phyloP scores from a whole-genome alignment of 2,888 invertebrate species.

The Dryomyza anilis region DNA sequence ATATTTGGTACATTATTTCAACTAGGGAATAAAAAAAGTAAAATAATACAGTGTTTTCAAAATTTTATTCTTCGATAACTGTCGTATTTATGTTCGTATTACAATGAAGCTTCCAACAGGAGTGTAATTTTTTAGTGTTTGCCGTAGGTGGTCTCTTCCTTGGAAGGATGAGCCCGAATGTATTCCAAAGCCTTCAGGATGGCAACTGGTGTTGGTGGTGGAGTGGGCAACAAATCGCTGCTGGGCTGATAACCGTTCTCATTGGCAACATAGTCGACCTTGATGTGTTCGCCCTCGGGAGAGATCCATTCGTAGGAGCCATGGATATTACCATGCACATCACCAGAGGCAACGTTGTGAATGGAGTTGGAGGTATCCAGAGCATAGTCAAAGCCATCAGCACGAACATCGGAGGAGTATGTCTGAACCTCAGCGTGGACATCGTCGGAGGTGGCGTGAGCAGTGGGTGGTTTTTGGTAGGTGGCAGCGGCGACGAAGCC shows the following conservation, averaged over 20 bases:
- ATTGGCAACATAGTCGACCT: slow-evolving; percentile 47
- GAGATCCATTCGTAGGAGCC: slow-evolving; percentile 48
- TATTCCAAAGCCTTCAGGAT: slow-evolving; percentile 34
- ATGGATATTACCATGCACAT: slow-evolving; percentile 45
- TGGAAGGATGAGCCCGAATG: neutral
- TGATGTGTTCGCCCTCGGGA: slow-evolving; percentile 48
- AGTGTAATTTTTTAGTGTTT: too few relatives aligned
- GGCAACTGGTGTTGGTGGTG: slow-evolving; percentile 41
- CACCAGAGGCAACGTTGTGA: slow-evolving; percentile 37
- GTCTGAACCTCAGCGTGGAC: slow-evolving; percentile 39
- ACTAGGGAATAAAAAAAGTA: too few relatives aligned
- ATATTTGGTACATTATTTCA: too few relatives aligned
- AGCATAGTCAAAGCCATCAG: slow-evolving; percentile 45
- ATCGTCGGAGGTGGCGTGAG: slow-evolving; percentile 21
- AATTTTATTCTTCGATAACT: too few relatives aligned
- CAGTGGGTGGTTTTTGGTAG: neutral
- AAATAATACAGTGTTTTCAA: too few relatives aligned
- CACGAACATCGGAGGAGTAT: slow-evolving; percentile 41
- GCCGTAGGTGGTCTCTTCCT: slow-evolving; percentile 5
- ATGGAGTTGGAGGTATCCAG: slow-evolving; percentile 46
- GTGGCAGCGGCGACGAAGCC: slow-evolving; percentile 18
- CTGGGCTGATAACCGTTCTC: slow-evolving; percentile 49
- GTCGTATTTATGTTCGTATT: too few relatives aligned
- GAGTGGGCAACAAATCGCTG: slow-evolving; percentile 37
- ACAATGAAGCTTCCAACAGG: too few relatives aligned